These are phyloP conservation scores for Peromyscus eremicus DNA, from an alignment of 2,797 vertebrate species.

Conservation along the genomic window DNA sequence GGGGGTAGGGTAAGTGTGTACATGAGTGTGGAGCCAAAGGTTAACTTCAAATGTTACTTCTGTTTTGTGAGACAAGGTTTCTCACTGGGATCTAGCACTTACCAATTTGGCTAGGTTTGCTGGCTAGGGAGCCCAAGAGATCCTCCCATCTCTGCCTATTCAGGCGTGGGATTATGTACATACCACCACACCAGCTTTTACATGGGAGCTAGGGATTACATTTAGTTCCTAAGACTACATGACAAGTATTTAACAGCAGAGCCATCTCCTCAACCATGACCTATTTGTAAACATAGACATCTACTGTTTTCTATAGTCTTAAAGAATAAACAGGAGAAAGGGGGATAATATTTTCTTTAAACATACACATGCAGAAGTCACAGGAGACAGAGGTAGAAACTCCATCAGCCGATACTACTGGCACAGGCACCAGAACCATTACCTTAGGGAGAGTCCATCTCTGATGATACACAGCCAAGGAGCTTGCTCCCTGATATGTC, in stretches of 20 bases:
- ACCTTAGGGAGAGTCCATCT: conserved; percentile 57
- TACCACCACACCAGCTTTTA: background rate
- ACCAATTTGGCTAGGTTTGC: background rate
- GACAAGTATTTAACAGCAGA: background rate
- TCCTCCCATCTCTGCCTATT: background rate
- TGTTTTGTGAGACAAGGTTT: background rate
- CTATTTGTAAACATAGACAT: conserved; percentile 5
- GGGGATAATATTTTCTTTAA: background rate
- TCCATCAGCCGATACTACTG: conserved; percentile 28
- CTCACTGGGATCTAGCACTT: background rate
- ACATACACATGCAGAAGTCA: background rate
- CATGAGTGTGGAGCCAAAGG: too few species aligned
- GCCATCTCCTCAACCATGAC: background rate
- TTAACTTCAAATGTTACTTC: background rate
- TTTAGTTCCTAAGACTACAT: background rate
- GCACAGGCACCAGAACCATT: conserved; percentile 19
- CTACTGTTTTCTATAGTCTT: background rate
- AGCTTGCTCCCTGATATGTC: conserved; percentile 53
- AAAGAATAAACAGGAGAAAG: conserved; percentile 9
- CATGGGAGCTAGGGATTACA: background rate
- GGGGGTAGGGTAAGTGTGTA: background rate
- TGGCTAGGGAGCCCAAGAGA: background rate
- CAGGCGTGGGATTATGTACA: background rate
- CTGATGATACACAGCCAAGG: conserved; percentile 39
- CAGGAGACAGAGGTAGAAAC: background rate